Base-by-base conservation (phyloP, 2,888 invertebrate species). In the Aleiodes alternator region DNA sequence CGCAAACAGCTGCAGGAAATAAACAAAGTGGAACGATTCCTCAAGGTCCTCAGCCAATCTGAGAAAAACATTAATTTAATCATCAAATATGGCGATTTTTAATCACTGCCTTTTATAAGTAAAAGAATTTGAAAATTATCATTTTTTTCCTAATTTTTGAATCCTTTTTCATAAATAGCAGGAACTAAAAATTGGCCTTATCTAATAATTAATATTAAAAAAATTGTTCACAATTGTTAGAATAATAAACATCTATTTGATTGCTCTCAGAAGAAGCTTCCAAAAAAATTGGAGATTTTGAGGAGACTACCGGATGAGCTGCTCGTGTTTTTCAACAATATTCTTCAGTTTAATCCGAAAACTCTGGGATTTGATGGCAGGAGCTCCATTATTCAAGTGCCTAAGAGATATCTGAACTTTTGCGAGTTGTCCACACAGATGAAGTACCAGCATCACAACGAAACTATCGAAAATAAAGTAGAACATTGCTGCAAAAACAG, bases 1-100 rank as follows among this genome's bases (percentile, higher is more conserved):
- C 4, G 79, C 78, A 12, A 81, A 50, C 59, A 83, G 76, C 71
- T 83, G 83, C 31, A 80, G 61, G 0, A 83, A 73, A 53, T 83
- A 78, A 78, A 82, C 82, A 5, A 61, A 48, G 69, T 80, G 80
- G 64, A 82, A 82, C 1, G 77, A 69, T 6, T 77, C 69, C 61
- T 83, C 82, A 14, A 84, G 75, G 5, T 75, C 69, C 34, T 51
- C 34, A 23, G 80, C 76, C 66, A 79, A 80, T 29, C 82, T 81
- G 8, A 64, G 38, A 9, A 16, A 14, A 64, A n/a, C 4, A 34
- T 16, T 14, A 9, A 16, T 56, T 56, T 56, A 23, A 14, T 56
- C 6, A 5, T 56, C 23, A 23, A 1, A 23, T 23, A 23, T 1
- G 2, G 23, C 2, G 1, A 23, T 23, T 23, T 23, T 23, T 23